These are phyloP conservation scores for Agapornis roseicollis DNA, from an alignment of 2,113 vertebrate species.

Conservation along the genomic window DNA sequence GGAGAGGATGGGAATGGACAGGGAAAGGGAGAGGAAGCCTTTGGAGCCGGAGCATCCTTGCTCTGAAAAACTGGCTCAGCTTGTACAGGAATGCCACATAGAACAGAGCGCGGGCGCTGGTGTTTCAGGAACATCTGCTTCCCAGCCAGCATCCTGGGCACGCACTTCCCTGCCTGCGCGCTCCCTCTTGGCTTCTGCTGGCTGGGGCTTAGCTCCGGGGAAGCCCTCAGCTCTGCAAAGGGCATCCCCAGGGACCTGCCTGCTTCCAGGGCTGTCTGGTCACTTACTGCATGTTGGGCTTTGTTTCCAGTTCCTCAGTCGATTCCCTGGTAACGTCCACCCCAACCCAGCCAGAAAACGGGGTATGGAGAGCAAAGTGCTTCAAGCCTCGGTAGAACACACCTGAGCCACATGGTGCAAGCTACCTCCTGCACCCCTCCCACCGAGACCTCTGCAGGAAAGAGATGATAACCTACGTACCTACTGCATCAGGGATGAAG, in stretches of 20 bases:
- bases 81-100: not conserved
- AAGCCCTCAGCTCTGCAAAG: not conserved
- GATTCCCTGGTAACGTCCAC: not conserved
- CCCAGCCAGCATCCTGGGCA: not conserved
- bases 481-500: slow-evolving; percentile 90
- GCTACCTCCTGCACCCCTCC: accelerated
- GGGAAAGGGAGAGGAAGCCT: not conserved
- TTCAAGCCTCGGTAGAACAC: accelerated
- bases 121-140: not conserved
- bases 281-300: not conserved
- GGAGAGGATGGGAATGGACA: too few species aligned
- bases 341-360: not conserved
- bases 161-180: accelerated
- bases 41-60: accelerated
- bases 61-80: not conserved
- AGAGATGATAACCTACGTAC: slow-evolving; percentile 46
- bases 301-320: not conserved
- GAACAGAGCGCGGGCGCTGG: not conserved
- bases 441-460: not conserved
- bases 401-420: not conserved
- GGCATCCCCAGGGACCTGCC: not conserved
- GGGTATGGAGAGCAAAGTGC: accelerated
- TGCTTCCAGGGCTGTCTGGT: not conserved
- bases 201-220: too few species aligned
- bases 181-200: not conserved